Base-by-base conservation (phyloP, 2,888 invertebrate species). In the Atethmia centrago region DNA sequence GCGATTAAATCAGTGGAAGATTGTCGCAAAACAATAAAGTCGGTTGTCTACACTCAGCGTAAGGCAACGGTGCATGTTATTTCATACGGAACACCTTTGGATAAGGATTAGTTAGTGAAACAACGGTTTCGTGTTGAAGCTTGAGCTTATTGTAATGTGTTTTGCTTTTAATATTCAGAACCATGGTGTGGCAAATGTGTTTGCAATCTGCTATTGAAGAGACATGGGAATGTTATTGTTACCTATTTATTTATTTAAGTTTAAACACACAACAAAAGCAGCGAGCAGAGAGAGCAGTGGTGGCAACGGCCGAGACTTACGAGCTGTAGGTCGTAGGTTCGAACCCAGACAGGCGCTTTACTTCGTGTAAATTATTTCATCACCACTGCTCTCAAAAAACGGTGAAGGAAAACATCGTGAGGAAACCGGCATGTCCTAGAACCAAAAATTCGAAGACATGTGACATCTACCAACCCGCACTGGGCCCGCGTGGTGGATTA, bases 11-110 rank as follows among this genome's bases (percentile, higher is more conserved):
- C 4, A n/a, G n/a, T 28, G 16, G 16, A 49, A 21, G 3, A 28
- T 19, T 40, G 36, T 62, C 31, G 21, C 49, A 28, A 49, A 5
- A n/a, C 14, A 0, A 31, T 62, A 72, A 59, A 53, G 36, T 77
- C 49, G 36, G 9, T 16, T n/a, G 59, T 80, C 7, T 63, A 0
- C 47, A 67, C 2, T 28, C 14, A 3, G 16, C 51, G 28, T 83
- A 77, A 77, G 70, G 78, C 79, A 76, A 53, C 77, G 67, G 74
- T 85, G 87, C 86, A 86, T 87, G 86, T 79, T 86, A 85, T 88
- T 88, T 88, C 87, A 85, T 85, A 85, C 82, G 61, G 71, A 84
- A 85, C 82, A 87, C 83, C 74, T 79, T 85, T 71, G 76, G 82
- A 76, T 85, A 80, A 84, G 85, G 79, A 82, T 86, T 85, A 85